A percentile compares a stretch with the other conserved stretches of the same genome.
Conservation (phyloP, 92 coral and sea anemone species). For the Desmophyllum pertusum region DNA sequence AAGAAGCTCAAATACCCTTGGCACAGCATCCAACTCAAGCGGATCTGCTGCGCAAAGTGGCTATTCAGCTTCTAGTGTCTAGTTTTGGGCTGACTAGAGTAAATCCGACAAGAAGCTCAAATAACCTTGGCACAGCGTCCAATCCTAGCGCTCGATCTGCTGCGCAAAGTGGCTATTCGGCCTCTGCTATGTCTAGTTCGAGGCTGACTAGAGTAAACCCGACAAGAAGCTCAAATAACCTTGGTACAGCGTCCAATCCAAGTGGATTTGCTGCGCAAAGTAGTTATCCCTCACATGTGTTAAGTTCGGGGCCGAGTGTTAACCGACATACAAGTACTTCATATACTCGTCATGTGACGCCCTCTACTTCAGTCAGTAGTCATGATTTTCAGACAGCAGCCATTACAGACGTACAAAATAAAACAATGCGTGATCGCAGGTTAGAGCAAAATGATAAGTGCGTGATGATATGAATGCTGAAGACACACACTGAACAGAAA, state of each 20-base stretch:
- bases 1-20: background rate
- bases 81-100: background rate
- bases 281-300: no score
- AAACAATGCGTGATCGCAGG: no score
- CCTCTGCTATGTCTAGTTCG: background rate
- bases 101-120: background rate
- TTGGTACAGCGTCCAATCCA: background rate
- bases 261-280: background rate
- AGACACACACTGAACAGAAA: no score
- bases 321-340: no score
- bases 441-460: no score
- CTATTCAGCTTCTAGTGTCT: background rate
- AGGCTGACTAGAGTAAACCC: background rate
- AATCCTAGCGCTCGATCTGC: background rate
- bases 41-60: background rate
- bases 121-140: background rate
- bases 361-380: background rate
- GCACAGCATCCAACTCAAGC: background rate
- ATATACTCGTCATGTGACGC: no score
- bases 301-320: no score
- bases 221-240: background rate
- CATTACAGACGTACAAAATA: background rate
- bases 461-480: no score
- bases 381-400: background rate
- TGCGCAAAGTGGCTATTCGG: background rate